phyloP scores from a whole-genome alignment of 2,888 invertebrate species.

The Myopa testacea region DNA sequence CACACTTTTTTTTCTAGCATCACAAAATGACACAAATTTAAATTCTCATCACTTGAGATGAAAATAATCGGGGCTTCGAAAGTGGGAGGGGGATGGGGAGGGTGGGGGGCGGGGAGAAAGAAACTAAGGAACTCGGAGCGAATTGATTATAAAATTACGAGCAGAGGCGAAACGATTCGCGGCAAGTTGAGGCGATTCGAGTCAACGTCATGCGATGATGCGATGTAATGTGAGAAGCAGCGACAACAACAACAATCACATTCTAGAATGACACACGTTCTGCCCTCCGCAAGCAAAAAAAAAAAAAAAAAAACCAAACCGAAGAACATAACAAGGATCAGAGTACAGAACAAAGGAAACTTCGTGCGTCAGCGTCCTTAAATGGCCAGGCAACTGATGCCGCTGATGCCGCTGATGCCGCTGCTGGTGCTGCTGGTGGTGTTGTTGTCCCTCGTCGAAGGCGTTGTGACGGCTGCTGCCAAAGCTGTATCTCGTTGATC shows the following conservation, averaged over 20 bases:
- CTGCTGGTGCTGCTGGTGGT: background rate
- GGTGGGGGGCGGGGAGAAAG: background rate
- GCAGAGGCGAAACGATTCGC: no score
- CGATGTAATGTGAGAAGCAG: background rate
- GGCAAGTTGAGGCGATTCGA: no score
- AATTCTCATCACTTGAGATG: constrained; percentile 4
- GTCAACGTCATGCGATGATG: no score
- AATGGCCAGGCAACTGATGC: constrained; percentile 23
- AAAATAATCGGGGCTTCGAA: background rate
- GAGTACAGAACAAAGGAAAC: background rate
- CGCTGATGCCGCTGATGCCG: background rate
- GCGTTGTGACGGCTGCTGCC: constrained; percentile 14
- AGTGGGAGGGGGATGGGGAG: background rate
- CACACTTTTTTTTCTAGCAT: constrained; percentile 32
- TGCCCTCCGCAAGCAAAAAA: background rate
- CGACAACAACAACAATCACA: background rate
- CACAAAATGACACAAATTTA: background rate
- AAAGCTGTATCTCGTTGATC: constrained; percentile 28
- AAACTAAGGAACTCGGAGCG: background rate
- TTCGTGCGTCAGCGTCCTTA: constrained; percentile 23
- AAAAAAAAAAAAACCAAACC: background rate
- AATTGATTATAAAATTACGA: background rate
- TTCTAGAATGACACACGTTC: background rate
- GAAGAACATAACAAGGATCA: background rate
- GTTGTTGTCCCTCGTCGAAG: background rate